Conservation (phyloP, 1,140 invertebrate species). For the Ruditapes philippinarum region DNA sequence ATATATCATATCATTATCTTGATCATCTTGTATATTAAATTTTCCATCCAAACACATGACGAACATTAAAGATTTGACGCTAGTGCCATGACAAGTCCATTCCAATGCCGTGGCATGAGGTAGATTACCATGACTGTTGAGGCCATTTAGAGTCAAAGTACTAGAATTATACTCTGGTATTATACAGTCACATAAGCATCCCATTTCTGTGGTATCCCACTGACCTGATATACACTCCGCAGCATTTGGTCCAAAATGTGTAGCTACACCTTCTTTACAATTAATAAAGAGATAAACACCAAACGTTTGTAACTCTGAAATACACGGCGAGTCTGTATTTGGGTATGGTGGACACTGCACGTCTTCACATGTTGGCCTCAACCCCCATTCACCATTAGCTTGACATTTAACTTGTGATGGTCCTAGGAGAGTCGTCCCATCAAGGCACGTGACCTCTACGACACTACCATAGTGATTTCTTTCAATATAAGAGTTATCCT, state of each 20-base stretch:
- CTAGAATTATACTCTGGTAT: not conserved
- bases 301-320: not conserved
- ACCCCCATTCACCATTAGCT: constrained; percentile 13
- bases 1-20: too few relatives aligned
- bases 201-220: not conserved
- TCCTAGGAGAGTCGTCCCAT: not conserved
- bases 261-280: not conserved
- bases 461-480: constrained; percentile 45
- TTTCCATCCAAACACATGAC: not conserved
- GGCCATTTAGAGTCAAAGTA: not conserved
- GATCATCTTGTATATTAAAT: not conserved
- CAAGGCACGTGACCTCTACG: not conserved
- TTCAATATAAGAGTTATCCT: not conserved
- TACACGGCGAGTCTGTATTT: not conserved
- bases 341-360: not conserved
- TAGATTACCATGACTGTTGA: not conserved
- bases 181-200: constrained; percentile 26
- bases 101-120: not conserved
- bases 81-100: not conserved
- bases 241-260: not conserved
- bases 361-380: not conserved
- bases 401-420: not conserved
- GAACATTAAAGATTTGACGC: not conserved
- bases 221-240: not conserved
- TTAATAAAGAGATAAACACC: not conserved